These are phyloP conservation scores for Bubo scandiacus DNA, from an alignment of 2,113 vertebrate genomes.

Conservation along the genomic window DNA sequence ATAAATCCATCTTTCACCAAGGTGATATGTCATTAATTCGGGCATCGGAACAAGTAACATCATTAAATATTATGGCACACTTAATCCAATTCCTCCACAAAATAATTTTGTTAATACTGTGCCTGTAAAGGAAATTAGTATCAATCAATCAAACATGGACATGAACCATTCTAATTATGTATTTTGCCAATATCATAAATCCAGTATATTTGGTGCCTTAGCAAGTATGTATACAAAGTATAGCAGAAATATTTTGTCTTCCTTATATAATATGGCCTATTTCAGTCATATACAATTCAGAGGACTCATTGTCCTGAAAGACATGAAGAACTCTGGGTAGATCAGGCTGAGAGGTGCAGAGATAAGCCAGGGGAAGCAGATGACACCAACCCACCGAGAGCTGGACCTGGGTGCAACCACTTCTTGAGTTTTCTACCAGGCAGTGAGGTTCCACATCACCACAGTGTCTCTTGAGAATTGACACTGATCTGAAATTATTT, in stretches of 20 bases:
- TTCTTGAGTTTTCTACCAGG: not conserved
- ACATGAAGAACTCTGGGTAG: not conserved
- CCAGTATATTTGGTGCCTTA: not conserved
- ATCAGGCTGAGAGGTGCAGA: not conserved
- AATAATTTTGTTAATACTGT: slow-evolving; percentile 32
- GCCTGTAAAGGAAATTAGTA: slow-evolving; percentile 27
- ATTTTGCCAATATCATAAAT: not conserved
- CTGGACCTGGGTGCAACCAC: not conserved
- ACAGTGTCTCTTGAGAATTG: not conserved
- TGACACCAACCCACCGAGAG: not conserved
- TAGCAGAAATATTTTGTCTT: not conserved
- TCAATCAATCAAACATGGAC: not conserved
- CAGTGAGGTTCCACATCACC: not conserved
- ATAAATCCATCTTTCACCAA: not conserved
- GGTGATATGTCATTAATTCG: slow-evolving; percentile 15
- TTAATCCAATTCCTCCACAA: not conserved
- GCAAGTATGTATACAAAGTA: not conserved
- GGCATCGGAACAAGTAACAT: not conserved
- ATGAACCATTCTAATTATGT: not conserved
- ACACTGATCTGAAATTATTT: not conserved
- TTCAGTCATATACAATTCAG: not conserved
- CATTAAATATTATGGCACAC: slow-evolving; percentile 12
- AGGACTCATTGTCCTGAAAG: not conserved
- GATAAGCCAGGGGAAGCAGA: not conserved
- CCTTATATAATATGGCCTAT: not conserved